Conservation (phyloP, 2,888 invertebrate species). For the Helobdella robusta region DNA sequence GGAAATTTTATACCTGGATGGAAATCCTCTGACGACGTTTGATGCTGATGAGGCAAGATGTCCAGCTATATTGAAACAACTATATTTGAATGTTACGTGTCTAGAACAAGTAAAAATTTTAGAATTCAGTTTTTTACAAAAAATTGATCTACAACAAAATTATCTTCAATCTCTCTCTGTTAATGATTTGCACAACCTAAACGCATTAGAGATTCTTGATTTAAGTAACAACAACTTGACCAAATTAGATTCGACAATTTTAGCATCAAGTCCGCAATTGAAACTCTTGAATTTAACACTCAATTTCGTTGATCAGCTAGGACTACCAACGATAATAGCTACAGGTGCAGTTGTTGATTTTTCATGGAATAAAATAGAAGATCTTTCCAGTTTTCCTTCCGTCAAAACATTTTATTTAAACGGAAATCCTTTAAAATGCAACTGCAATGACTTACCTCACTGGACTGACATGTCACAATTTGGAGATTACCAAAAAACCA, state of each 20-base stretch:
- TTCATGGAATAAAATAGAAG: constrained; percentile 13
- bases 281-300: constrained; percentile 14
- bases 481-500: constrained; percentile 7
- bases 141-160: constrained; percentile 9
- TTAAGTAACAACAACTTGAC: constrained; percentile 22
- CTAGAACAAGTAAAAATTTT: constrained; percentile 11
- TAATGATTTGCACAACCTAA: background rate
- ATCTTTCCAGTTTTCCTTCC: constrained; percentile 1
- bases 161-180: constrained; percentile 3
- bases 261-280: background rate
- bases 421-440: constrained; percentile 4
- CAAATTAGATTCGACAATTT: background rate
- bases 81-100: constrained; percentile 14
- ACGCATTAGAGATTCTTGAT: background rate
- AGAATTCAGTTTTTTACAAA: background rate
- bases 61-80: background rate
- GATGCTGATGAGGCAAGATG: constrained; percentile 15
- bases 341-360: constrained; percentile 4
- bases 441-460: background rate
- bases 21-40: constrained; percentile 11
- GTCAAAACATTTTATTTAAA: constrained; percentile 7
- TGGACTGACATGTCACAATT: background rate
- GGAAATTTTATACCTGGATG: constrained; percentile 11
- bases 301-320: background rate
- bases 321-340: background rate